Evolutionary conservation across 2,113 vertebrate species (phyloP), one percentile per base, ranked within the genome.

Genomic region (Grantiella picta): DNA sequence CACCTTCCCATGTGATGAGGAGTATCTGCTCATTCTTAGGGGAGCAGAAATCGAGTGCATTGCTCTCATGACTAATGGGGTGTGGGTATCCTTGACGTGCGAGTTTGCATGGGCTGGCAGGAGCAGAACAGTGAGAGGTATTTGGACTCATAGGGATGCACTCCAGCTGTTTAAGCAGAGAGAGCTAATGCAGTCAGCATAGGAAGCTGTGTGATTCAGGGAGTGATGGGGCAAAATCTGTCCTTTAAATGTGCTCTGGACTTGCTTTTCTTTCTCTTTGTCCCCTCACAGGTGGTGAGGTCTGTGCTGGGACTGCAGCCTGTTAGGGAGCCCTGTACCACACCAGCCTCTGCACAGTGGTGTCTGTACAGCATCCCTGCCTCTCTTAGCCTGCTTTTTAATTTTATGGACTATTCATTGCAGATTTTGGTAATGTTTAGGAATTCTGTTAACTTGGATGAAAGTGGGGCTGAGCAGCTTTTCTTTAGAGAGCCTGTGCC

Each of bases 221-320:
- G 20, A 33, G 20, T 9, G n/a, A 7, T 24, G 54, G 35, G 45
- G 10, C 59, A 69, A 68, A 72, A 35, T 17, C 54, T 31, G 2
- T 23, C 33, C 63, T 72, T 36, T 64, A 29, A 40, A 21, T 2
- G 5, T 53, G 10, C 31, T 57, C 18, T 36, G 44, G 29, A 31
- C 49, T 42, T 29, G 31, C 68, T 61, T 49, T 79, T 31, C 36
- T 44, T 76, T 50, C 0, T 0, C 53, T 52, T n/a, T 54, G 31
- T 23, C 47, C 24, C 52, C 1, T 1, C 2, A 0, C 3, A 5
- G 7, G 11, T 2, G 0, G 20, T 22, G 60, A 47, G 31, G 6
- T 44, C 40, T 68, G 29, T 82, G 61, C 61, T 50, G 49, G 44
- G 36, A 20, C 40, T 44, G 50, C 56, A 71, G 70, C 53, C 68